phyloP scores from a whole-genome alignment of 2,888 invertebrate genomes.

The Liodrosophila aerea region DNA sequence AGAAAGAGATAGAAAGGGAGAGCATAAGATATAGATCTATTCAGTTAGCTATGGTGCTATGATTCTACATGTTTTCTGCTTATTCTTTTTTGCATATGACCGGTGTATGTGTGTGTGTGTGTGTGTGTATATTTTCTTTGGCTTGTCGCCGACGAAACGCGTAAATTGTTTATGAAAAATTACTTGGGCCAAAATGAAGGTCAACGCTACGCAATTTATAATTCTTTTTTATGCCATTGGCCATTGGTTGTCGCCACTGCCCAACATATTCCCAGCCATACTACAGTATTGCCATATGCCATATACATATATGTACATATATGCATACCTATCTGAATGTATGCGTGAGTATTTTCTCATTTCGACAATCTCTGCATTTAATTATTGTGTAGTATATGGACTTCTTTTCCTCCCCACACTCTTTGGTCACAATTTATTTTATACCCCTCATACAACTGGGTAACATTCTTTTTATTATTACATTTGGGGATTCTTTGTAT shows the following conservation, averaged over 20 bases:
- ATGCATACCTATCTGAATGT: slow-evolving; percentile 30
- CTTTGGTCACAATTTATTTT: slow-evolving; percentile 64
- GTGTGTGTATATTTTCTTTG: slow-evolving; percentile 5
- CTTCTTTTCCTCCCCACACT: slow-evolving; percentile 19
- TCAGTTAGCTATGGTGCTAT: not conserved
- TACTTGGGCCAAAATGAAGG: slow-evolving; percentile 77
- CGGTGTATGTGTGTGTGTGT: too few relatives aligned
- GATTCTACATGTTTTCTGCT: slow-evolving; percentile 5
- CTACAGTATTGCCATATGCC: not conserved
- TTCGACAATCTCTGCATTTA: slow-evolving; percentile 60
- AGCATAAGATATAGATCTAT: slow-evolving; percentile 16
- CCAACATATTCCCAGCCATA: slow-evolving; percentile 28
- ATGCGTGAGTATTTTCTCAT: slow-evolving; percentile 13
- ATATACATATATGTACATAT: slow-evolving; percentile 26
- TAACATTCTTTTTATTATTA: slow-evolving; percentile 20
- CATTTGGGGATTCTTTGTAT: slow-evolving; percentile 24
- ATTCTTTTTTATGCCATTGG: slow-evolving; percentile 70
- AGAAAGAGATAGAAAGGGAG: too few relatives aligned
- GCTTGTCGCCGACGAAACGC: slow-evolving; percentile 55
- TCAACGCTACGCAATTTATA: slow-evolving; percentile 77
- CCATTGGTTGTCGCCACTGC: slow-evolving; percentile 39
- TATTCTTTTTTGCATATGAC: too few relatives aligned
- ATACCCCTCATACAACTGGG: slow-evolving; percentile 44
- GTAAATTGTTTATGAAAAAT: slow-evolving; percentile 77
- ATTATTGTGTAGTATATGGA: slow-evolving; percentile 66